Percentiles rank a stretch among this genome's conserved stretches.
Conservation (phyloP, 2,113 vertebrate genomes). For the Hemibagrus wyckioides region DNA sequence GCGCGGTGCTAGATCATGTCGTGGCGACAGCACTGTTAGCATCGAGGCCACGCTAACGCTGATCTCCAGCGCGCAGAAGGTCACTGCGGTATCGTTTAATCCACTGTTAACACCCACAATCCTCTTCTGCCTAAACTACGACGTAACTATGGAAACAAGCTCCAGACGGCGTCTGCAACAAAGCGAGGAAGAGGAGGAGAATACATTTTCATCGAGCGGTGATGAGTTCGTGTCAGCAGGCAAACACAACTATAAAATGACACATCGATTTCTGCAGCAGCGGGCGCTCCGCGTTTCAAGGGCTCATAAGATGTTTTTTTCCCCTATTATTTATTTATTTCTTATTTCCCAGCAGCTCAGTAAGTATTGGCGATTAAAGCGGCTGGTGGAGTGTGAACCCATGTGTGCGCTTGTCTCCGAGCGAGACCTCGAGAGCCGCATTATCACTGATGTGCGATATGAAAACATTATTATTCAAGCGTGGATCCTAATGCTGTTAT, state of each 20-base stretch:
- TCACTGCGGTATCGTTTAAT: slow-evolving; percentile 67
- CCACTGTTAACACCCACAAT: slow-evolving; percentile 49
- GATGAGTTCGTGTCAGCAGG: slow-evolving; percentile 47
- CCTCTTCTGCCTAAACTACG: slow-evolving; percentile 62
- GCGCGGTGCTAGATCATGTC: slow-evolving; percentile 1
- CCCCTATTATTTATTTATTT: slow-evolving; percentile 9
- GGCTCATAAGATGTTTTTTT: slow-evolving; percentile 35
- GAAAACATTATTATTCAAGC: slow-evolving; percentile 74
- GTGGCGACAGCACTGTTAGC: background rate
- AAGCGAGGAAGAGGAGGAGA: slow-evolving; percentile 28
- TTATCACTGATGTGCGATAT: slow-evolving; percentile 61
- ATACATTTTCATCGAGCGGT: slow-evolving; percentile 43
- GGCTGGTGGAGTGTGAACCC: slow-evolving; percentile 52
- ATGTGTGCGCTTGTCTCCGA: slow-evolving; percentile 63
- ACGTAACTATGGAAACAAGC: slow-evolving; percentile 79
- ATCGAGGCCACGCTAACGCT: slow-evolving; percentile 20
- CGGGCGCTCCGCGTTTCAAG: slow-evolving; percentile 38
- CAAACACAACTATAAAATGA: slow-evolving; percentile 47
- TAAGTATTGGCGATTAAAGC: slow-evolving; percentile 46
- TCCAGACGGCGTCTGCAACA: slow-evolving; percentile 44
- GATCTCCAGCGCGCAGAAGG: slow-evolving; percentile 49
- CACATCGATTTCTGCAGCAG: slow-evolving; percentile 45
- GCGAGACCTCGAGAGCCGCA: slow-evolving; percentile 62
- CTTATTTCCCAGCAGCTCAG: slow-evolving; percentile 20
- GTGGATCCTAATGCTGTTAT: slow-evolving; percentile 76